Conservation (phyloP, 2,113 vertebrate genomes). For the Glaucidium brasilianum region DNA sequence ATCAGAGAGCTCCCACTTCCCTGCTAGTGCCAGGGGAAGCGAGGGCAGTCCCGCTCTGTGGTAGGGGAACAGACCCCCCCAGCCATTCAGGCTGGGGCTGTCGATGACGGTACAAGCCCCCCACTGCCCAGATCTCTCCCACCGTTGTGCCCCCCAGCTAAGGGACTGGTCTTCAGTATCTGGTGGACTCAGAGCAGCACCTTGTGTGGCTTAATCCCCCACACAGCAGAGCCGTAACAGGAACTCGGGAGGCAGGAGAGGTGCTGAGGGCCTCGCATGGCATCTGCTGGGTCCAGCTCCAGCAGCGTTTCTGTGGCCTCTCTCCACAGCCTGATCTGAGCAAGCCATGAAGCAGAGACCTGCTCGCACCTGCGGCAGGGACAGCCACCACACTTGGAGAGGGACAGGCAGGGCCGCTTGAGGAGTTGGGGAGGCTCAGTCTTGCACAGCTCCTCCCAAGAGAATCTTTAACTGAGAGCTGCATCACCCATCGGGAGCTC, state of each 20-base stretch:
- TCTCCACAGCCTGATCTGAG: not conserved
- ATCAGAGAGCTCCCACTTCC: not conserved
- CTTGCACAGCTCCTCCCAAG: not conserved
- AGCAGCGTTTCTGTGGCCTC: not conserved
- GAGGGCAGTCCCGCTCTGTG: not conserved
- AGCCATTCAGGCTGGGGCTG: rapidly evolving
- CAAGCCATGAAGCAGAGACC: not conserved
- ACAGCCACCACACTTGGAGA: rapidly evolving
- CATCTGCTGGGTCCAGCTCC: not conserved
- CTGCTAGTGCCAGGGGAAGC: rapidly evolving
- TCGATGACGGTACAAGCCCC: not conserved
- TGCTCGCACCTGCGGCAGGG: not conserved
- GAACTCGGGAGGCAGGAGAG: not conserved
- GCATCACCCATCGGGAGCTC: not conserved
- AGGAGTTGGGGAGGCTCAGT: not conserved
- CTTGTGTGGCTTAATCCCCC: not conserved
- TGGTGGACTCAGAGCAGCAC: not conserved
- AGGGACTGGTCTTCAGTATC: not conserved
- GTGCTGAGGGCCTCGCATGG: rapidly evolving
- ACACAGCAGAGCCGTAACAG: rapidly evolving
- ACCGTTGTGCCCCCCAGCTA: rapidly evolving
- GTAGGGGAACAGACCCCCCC: not conserved
- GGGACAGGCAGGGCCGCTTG: no score
- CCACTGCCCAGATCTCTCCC: not conserved
- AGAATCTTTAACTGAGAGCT: not conserved